Percentiles rank a stretch among this genome's conserved stretches.
Conservation (phyloP, 2,797 vertebrate genomes). For the Amblyraja radiata region DNA sequence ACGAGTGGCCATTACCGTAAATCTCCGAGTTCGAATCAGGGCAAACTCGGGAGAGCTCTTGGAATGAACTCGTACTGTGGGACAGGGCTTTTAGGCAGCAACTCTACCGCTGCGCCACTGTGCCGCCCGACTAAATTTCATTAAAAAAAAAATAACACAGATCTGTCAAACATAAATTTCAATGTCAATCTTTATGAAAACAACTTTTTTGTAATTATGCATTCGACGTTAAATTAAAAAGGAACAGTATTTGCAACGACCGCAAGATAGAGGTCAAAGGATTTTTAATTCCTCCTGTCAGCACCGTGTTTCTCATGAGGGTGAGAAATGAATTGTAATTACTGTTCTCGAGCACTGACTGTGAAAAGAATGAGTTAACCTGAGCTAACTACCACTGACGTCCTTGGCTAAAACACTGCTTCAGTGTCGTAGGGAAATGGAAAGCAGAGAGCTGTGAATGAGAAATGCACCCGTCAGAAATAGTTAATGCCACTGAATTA, state of each 20-base stretch:
- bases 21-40: too few species aligned
- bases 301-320: background rate
- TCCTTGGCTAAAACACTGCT: slow-evolving; percentile 42
- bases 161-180: background rate
- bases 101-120: too few species aligned
- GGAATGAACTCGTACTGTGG: too few species aligned
- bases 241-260: background rate
- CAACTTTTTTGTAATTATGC: background rate
- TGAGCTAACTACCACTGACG: slow-evolving; percentile 39
- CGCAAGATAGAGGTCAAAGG: background rate
- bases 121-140: too few species aligned
- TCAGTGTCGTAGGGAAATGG: background rate
- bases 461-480: slow-evolving; percentile 44
- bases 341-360: slow-evolving; percentile 17
- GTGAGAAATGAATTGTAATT: background rate
- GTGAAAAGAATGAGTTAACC: slow-evolving; percentile 43
- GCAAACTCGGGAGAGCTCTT: too few species aligned
- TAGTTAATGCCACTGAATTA: slow-evolving; percentile 44
- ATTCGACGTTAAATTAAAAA: background rate
- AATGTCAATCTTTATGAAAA: background rate
- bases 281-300: background rate
- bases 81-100: too few species aligned
- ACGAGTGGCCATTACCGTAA: too few species aligned
- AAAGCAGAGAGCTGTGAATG: slow-evolving; percentile 42
- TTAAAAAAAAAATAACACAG: background rate